Percentiles rank a stretch among this genome's conserved stretches.
Evolutionary conservation across 2,888 invertebrate species (phyloP).

Genomic region (Oasisia sp.): DNA sequence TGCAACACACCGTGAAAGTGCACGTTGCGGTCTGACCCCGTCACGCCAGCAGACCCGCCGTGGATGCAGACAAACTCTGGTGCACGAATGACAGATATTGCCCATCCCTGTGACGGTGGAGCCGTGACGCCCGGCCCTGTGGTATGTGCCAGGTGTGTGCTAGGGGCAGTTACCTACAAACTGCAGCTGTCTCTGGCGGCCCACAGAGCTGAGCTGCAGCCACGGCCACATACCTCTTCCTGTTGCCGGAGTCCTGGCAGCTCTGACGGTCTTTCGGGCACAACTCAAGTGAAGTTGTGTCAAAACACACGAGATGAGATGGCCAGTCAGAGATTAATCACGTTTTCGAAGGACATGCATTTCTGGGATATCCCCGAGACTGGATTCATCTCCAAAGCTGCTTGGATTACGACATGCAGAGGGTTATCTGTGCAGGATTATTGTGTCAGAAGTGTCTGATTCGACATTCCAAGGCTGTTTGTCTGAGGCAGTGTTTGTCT

Average conservation of each 20-base stretch:
- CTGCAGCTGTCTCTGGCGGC: background rate
- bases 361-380: background rate
- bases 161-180: conserved; percentile 13
- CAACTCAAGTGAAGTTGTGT: background rate
- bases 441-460: background rate
- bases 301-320: background rate
- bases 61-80: background rate
- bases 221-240: background rate
- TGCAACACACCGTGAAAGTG: conserved; percentile 10
- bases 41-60: background rate
- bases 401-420: background rate
- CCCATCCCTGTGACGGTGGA: background rate
- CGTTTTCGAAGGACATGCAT: background rate
- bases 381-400: background rate
- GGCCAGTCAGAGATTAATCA: background rate
- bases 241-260: background rate
- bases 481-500: background rate
- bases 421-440: background rate
- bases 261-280: background rate
- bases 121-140: background rate
- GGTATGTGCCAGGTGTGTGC: conserved; percentile 13
- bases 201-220: background rate
- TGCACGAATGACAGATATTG: background rate
- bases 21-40: background rate
- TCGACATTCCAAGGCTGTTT: background rate